Conservation (phyloP, 1,140 invertebrate genomes). For the Ips typographus region DNA sequence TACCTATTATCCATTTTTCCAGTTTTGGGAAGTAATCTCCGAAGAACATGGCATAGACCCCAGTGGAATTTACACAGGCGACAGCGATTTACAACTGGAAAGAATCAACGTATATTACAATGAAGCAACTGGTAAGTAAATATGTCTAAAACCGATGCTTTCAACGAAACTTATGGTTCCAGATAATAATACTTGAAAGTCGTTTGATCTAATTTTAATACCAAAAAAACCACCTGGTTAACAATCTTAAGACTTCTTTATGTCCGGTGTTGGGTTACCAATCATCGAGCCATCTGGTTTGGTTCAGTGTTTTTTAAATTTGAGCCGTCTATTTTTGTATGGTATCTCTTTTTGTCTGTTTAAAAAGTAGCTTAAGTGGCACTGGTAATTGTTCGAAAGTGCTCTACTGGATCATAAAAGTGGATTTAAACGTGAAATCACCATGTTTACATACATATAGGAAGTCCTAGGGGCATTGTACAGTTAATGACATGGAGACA, state of each 20-base stretch:
- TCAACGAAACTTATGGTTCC: too few relatives aligned
- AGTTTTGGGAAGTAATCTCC: slow-evolving; percentile 95
- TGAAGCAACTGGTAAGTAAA: slow-evolving; percentile 69
- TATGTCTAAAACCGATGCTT: too few relatives aligned
- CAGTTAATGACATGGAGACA: too few relatives aligned
- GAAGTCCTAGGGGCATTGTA: too few relatives aligned
- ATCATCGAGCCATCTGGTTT: background rate
- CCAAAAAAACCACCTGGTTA: background rate
- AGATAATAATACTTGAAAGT: too few relatives aligned
- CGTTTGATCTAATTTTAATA: too few relatives aligned
- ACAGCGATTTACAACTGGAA: slow-evolving; percentile 82
- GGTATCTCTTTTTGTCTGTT: background rate
- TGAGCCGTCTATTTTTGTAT: background rate
- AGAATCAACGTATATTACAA: slow-evolving; percentile 90
- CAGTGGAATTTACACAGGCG: slow-evolving; percentile 77
- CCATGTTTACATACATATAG: too few relatives aligned
- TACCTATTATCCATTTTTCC: slow-evolving; percentile 35
- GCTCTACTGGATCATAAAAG: too few relatives aligned
- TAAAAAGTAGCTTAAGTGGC: slow-evolving; percentile 1
- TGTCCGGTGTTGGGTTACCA: background rate
- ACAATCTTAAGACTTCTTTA: too few relatives aligned
- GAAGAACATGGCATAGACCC: slow-evolving; percentile 89
- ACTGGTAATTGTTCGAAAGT: too few relatives aligned
- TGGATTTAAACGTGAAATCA: too few relatives aligned
- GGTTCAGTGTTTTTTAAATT: background rate